Evolutionary conservation across 2,888 invertebrate genomes (phyloP), one percentile per base, ranked within the genome.

Genomic region (Epirrhoe tristata): DNA sequence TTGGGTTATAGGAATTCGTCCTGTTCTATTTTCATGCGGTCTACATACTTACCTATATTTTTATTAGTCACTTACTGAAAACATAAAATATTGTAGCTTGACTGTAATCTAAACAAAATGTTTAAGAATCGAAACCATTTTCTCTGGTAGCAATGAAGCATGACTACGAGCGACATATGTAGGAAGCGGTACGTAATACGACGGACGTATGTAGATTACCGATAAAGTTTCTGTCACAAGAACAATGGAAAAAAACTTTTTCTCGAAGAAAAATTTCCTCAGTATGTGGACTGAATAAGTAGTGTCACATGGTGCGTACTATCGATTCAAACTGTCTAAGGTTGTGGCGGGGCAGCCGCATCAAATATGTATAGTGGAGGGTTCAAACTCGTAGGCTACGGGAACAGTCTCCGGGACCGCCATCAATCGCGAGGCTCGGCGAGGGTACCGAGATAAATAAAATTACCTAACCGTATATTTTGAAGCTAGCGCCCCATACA

Each of bases 351-450:
- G 75, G 72, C 77, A 78, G 71, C 72, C 75, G 77, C 84, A 88
- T 88, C 81, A 84, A 88, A 88, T 88, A 89, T 88, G 88, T 85
- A 89, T 85, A 78, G 78, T 77, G 73, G 74, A 75, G 74, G 77
- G 77, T 83, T 80, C 78, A 77, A 77, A 76, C 79, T 77, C 78
- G 75, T 76, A 71, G 70, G 64, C 74, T 72, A 71, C 69, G 59
- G 67, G 64, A 67, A 57, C 62, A 73, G 75, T 71, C 81, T 81
- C 83, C 66, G 73, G 73, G 71, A 84, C 84, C 85, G 80, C 77
- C 82, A 85, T 86, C 84, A 85, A 84, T 86, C 79, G 77, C 78
- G 39, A 32, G 58, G 43, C 57, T 46, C 64, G 76, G 74, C 75
- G 78, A 79, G 76, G 75, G 73, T 73, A 71, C 73, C 73, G 69